Conservation (phyloP, 2,113 vertebrate species). For the Actenoides hombroni region DNA sequence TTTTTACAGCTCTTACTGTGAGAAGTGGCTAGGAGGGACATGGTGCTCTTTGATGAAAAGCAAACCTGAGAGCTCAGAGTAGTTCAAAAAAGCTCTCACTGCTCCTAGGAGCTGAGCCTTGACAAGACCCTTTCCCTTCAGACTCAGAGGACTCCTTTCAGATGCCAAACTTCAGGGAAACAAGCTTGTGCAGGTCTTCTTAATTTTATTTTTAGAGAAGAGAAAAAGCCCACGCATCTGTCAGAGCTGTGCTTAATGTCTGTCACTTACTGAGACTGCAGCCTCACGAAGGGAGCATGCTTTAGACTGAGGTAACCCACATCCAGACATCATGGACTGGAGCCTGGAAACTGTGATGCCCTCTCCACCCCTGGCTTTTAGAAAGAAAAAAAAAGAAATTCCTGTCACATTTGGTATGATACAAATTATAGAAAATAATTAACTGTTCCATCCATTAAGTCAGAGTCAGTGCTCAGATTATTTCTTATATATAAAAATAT, state of each 20-base stretch:
- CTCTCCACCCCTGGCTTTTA: background rate
- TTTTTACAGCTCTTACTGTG: background rate
- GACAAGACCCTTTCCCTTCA: slow-evolving; percentile 4
- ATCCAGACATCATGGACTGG: background rate
- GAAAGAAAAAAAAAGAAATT: background rate
- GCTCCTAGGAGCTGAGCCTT: background rate
- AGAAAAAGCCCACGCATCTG: background rate
- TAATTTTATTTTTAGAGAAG: background rate
- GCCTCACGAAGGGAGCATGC: background rate
- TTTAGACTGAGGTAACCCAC: background rate
- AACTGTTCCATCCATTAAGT: background rate
- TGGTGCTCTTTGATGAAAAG: slow-evolving; percentile 15
- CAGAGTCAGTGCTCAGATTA: background rate
- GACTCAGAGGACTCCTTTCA: background rate
- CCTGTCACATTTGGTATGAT: background rate
- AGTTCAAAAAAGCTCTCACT: background rate
- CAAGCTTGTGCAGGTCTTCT: background rate
- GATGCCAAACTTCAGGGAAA: background rate
- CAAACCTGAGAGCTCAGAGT: background rate
- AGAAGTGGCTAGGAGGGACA: background rate
- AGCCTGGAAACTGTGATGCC: background rate
- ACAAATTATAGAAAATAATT: background rate
- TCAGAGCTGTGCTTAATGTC: background rate
- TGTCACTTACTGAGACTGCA: background rate
- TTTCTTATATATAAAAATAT: background rate